Evolutionary conservation across 2,113 vertebrate genomes (phyloP).

Genomic region (Coryphaenoides rupestris): DNA sequence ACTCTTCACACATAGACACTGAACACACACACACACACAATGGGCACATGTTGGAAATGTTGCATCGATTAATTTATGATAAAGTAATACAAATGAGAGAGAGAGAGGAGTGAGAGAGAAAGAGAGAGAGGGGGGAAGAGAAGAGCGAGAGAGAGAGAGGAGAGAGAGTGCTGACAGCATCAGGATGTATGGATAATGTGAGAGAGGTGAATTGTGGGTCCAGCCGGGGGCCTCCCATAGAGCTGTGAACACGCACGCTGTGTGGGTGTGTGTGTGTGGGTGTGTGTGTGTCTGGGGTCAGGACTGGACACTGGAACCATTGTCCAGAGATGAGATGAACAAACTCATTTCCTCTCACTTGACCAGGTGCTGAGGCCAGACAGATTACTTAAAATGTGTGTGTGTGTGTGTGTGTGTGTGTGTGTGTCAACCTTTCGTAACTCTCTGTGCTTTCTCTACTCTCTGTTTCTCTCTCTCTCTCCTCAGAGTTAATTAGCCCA

Average conservation of each 20-base stretch:
- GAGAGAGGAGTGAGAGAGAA: not conserved
- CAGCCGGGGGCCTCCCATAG: conserved; percentile 32
- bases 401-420: conserved; percentile 5
- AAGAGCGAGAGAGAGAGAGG: not conserved
- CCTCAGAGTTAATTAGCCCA: conserved; percentile 64
- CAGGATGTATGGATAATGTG: conserved; percentile 69
- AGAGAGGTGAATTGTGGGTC: conserved; percentile 33
- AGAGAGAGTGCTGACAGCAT: conserved; percentile 43
- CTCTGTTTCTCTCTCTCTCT: conserved; percentile 11
- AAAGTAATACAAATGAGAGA: no score
- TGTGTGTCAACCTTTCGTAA: not conserved
- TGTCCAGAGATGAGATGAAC: conserved; percentile 44
- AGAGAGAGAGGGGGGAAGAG: not conserved
- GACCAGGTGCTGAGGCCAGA: conserved; percentile 47
- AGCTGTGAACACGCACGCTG: conserved; percentile 7
- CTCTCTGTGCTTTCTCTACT: conserved; percentile 28
- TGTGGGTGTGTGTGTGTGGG: conserved; percentile 12
- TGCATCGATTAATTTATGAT: no score
- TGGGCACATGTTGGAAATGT: no score
- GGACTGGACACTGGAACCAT: conserved; percentile 51
- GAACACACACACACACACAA: no score
- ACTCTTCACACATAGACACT: no score
- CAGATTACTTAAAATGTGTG: conserved; percentile 26
- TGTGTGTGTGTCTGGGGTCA: conserved; percentile 36
- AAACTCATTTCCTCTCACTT: conserved; percentile 35